phyloP scores from a whole-genome alignment of 2,888 invertebrate genomes.

The Venusia cambrica region DNA sequence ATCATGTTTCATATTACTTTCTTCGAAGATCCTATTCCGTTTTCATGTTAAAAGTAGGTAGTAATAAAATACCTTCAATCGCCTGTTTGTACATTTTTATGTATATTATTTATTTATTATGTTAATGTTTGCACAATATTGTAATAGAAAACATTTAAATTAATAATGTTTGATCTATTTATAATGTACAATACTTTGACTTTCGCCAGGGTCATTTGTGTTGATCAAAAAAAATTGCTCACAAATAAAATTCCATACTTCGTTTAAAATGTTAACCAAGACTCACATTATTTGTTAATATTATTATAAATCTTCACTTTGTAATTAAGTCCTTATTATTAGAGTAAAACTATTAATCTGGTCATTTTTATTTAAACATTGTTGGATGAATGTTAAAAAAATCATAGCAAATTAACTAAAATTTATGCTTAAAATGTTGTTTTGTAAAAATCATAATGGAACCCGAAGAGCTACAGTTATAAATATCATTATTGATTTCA shows the following conservation, averaged over 20 bases:
- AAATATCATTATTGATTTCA: slow-evolving; percentile 77
- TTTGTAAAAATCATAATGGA: slow-evolving; percentile 64
- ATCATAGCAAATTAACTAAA: slow-evolving; percentile 71
- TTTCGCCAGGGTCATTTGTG: slow-evolving; percentile 62
- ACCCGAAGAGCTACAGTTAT: slow-evolving; percentile 69
- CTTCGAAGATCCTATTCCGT: slow-evolving; percentile 45
- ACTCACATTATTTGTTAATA: slow-evolving; percentile 77
- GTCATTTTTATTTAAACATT: slow-evolving; percentile 81
- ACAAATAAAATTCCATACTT: slow-evolving; percentile 53
- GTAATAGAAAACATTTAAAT: slow-evolving; percentile 42
- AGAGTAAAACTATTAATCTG: slow-evolving; percentile 79
- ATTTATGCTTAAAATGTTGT: slow-evolving; percentile 73
- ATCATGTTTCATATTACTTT: slow-evolving; percentile 63
- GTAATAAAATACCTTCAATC: slow-evolving; percentile 50
- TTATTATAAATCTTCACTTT: slow-evolving; percentile 74
- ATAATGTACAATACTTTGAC: slow-evolving; percentile 34
- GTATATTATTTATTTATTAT: slow-evolving; percentile 62
- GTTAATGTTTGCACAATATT: slow-evolving; percentile 65
- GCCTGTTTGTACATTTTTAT: slow-evolving; percentile 55
- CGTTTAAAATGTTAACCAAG: slow-evolving; percentile 76
- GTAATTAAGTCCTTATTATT: slow-evolving; percentile 72
- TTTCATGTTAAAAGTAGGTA: slow-evolving; percentile 55
- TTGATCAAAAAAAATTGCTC: slow-evolving; percentile 49
- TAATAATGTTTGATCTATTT: slow-evolving; percentile 35
- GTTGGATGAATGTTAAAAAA: slow-evolving; percentile 74